A percentile compares a stretch with the other conserved stretches of the same genome.
Evolutionary conservation across 2,113 vertebrate genomes (phyloP).

Genomic region (Dasypus novemcinctus): DNA sequence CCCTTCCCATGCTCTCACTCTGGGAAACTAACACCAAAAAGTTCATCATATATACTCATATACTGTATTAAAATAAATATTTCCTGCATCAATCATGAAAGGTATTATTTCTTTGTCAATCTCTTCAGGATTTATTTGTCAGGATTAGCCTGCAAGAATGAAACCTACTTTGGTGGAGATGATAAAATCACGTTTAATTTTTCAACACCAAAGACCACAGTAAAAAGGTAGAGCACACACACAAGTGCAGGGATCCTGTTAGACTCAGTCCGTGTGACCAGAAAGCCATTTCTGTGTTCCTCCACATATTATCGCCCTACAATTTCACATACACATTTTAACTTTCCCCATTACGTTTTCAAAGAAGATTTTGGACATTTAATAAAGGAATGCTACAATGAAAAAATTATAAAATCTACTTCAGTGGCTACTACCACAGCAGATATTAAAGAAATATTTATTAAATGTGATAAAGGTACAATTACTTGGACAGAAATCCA

Average conservation of each 20-base stretch:
- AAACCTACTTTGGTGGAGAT: neutral
- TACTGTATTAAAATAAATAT: neutral
- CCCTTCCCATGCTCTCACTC: too few species aligned
- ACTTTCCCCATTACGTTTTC: neutral
- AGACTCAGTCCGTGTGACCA: neutral
- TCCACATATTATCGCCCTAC: neutral
- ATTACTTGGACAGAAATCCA: neutral
- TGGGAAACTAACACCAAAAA: neutral
- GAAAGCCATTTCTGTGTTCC: neutral
- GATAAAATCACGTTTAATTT: neutral
- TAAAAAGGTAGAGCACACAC: neutral
- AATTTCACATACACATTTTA: neutral
- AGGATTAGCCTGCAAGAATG: neutral
- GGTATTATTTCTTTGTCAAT: neutral
- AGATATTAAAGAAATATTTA: neutral
- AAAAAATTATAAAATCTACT: neutral
- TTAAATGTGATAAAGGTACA: neutral
- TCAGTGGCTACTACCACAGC: neutral
- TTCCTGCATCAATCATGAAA: neutral
- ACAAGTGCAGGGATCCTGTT: fast-evolving
- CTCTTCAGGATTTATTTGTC: neutral
- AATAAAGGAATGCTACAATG: neutral
- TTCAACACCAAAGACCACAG: neutral
- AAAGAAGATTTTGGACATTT: neutral
- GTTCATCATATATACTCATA: neutral